Evolutionary conservation across 2,113 vertebrate species (phyloP).

Genomic region (Rhinolophus sinicus): DNA sequence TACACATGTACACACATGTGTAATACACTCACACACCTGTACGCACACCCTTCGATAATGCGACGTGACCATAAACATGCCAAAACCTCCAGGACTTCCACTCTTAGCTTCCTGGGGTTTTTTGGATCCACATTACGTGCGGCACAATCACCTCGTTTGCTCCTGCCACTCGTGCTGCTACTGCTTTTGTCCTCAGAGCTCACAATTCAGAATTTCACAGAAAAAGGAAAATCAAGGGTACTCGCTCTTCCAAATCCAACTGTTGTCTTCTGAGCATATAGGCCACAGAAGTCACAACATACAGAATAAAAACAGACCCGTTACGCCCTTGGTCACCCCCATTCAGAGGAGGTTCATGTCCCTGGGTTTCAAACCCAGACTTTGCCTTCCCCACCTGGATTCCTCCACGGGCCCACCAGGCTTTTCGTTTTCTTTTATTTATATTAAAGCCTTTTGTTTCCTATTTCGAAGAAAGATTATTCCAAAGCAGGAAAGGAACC

Average conservation of each 20-base stretch:
- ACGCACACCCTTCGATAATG: not conserved
- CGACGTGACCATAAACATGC: not conserved
- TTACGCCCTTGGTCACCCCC: not conserved
- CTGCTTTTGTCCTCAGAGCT: not conserved
- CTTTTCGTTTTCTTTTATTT: not conserved
- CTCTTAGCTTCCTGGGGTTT: not conserved
- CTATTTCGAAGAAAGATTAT: slow-evolving; percentile 7
- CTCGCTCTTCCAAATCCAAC: not conserved
- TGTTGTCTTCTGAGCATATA: not conserved
- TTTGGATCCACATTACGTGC: not conserved
- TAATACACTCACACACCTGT: not conserved
- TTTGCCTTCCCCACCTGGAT: not conserved
- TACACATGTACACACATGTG: accelerated
- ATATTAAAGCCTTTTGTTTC: not conserved
- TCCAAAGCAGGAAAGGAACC: not conserved
- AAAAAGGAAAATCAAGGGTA: not conserved
- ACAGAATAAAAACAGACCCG: not conserved
- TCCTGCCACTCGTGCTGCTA: not conserved
- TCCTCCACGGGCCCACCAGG: not conserved
- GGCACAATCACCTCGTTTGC: accelerated
- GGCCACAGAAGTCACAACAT: not conserved
- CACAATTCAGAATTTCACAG: accelerated
- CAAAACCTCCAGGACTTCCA: accelerated
- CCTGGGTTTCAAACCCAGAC: not conserved
- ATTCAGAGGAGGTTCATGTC: accelerated